Evolutionary conservation across 1,140 invertebrate genomes (phyloP), one percentile per base, ranked within the genome.

Genomic region (Lutraria rhynchaena): DNA sequence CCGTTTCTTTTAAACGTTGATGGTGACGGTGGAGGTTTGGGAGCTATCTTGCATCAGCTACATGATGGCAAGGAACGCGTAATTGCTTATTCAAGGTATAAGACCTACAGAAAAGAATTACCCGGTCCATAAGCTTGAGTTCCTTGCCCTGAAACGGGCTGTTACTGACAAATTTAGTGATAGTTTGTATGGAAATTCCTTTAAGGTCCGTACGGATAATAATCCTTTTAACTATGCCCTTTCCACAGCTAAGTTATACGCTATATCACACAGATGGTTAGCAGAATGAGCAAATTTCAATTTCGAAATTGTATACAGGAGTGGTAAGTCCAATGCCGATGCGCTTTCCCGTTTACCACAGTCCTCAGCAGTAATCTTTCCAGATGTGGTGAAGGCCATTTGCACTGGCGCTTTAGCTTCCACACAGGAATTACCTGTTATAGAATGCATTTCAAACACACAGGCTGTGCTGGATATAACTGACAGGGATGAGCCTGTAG

Each of bases 41-140:
- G 89, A 22, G 87, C 85, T 11, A 87, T 89, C 0, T 76, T 91
- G 27, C 83, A 78, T n/a, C 89, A 89, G 74, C 31, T 41, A n/a
- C 70, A 84, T 51, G 71, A 87, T 7, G 83, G 83, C 67, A 51
- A 61, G 9, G 73, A 83, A 51, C 27, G 74, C 15, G 78, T 84
- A 0, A 82, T 89, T 11, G 76, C 84, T 0, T 77, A 82, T 71
- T 11, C 46, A 73, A 61, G 61, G 57, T 15, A 35, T 85, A n/a
- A 76, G 3, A 5, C 24, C 37, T 37, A 46, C 71, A 13, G 70
- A 85, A 63, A 35, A 41, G 29, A 85, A 83, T 53, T 85, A 76
- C 53, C n/a, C 49, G 27, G 33, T 69, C 3, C 51, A 78, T 44
- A 76, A 83, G n/a, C 37, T 65, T 11, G 74, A 83, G 33, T 78